Conservation (phyloP, 37 sponge, comb jelly and placozoan species). For the Axinella damicornis region DNA sequence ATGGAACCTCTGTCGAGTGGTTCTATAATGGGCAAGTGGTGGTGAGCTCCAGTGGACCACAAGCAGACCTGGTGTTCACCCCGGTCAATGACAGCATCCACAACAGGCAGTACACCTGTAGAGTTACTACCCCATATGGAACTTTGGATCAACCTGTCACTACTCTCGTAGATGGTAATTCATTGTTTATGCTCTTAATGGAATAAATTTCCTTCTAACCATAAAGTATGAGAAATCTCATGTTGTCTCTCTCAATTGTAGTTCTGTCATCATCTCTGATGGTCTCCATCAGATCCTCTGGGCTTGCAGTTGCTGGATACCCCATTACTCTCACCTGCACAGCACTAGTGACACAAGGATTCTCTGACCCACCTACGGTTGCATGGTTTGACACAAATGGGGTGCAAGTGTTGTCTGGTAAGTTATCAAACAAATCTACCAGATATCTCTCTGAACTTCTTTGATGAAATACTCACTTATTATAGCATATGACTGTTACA, state of each 20-base stretch:
- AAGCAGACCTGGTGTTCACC: conserved; percentile 2
- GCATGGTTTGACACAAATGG: not conserved
- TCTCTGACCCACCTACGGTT: not conserved
- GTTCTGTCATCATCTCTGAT: not conserved
- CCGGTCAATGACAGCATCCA: conserved; percentile 42
- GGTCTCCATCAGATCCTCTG: no score
- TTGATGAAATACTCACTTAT: no score
- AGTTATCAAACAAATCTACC: not conserved
- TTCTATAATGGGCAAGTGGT: conserved; percentile 20
- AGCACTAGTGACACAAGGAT: not conserved
- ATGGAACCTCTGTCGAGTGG: conserved; percentile 9
- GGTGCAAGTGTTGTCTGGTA: no score
- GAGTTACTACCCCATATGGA: conserved; percentile 19
- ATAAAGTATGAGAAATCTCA: not conserved
- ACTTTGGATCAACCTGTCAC: conserved; percentile 5
- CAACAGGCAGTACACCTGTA: conserved; percentile 14
- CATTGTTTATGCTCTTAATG: no score
- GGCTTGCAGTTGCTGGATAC: not conserved
- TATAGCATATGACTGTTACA: no score
- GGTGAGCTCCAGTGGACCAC: not conserved
- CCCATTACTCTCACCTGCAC: not conserved
- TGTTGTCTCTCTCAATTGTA: not conserved
- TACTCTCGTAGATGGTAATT: not conserved
- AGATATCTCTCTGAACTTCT: no score
- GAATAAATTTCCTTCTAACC: no score